Percentiles rank a stretch among this genome's conserved stretches.
phyloP scores from a whole-genome alignment of 2,113 vertebrate genomes.

The Nerophis ophidion region DNA sequence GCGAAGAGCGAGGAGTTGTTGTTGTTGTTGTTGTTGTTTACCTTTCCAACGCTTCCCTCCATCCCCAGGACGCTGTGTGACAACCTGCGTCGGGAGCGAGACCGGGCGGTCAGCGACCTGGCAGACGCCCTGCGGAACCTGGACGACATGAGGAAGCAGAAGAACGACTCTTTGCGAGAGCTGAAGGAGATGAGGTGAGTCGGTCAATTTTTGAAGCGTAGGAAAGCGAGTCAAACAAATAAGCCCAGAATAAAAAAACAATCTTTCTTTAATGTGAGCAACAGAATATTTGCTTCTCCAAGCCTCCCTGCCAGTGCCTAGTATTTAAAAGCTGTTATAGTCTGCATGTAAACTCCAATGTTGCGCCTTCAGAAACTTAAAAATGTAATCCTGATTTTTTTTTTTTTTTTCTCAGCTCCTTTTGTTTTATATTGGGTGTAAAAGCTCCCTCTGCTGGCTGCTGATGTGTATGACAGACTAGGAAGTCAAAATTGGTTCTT shows the following conservation, averaged over 20 bases:
- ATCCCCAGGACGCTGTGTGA: constrained; percentile 85
- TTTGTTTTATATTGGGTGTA: constrained; percentile 11
- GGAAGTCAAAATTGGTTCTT: not conserved
- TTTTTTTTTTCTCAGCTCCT: constrained; percentile 16
- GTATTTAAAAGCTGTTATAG: constrained; percentile 25
- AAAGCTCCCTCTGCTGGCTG: constrained; percentile 57
- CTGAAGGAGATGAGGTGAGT: constrained; percentile 92
- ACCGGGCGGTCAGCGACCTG: constrained; percentile 90
- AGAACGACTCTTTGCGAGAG: constrained; percentile 85
- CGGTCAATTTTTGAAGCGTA: not conserved
- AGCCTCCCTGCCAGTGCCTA: constrained; percentile 9
- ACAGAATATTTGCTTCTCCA: not conserved
- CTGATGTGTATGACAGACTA: constrained; percentile 17
- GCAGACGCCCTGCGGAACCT: constrained; percentile 91
- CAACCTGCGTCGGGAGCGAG: constrained; percentile 88
- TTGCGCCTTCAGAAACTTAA: constrained; percentile 48
- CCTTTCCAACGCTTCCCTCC: not conserved
- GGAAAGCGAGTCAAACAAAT: no score
- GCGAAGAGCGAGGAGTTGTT: constrained; percentile 6
- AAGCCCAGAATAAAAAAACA: not conserved
- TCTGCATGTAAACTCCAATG: constrained; percentile 37
- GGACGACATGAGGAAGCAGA: constrained; percentile 94
- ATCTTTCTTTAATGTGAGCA: not conserved
- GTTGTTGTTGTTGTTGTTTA: not conserved
- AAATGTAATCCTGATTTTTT: constrained; percentile 47